Evolutionary conservation across 1,140 invertebrate genomes (phyloP), one percentile per base, ranked within the genome.

Genomic region (Lerema accius): DNA sequence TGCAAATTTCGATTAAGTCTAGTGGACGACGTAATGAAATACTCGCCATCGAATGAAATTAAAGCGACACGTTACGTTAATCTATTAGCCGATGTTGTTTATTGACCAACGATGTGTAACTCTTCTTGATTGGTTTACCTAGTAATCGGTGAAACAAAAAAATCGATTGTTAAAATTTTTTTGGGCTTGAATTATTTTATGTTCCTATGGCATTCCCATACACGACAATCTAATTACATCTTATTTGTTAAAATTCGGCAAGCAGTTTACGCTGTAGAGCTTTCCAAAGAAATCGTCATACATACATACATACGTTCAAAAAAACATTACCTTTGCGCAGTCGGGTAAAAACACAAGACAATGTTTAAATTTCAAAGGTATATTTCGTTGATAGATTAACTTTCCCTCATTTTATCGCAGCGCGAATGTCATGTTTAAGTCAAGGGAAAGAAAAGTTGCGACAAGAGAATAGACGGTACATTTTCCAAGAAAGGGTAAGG

Each of bases 1-100:
- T 77, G 72, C 71, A 72, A 63, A 73, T 74, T 76, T 73, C 73
- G 75, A 76, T 82, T 78, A 78, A 80, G 63, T 67, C 59, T 69
- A 69, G 68, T 71, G 49, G 73, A 39, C 15, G 53, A 58, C 43
- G 63, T 76, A 77, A 80, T 80, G 62, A 79, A 80, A 80, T 69
- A 68, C 63, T 60, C 55, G 63, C 42, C 39, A 62, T 61, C 63
- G 58, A 78, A 74, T 73, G 71, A 75, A 80, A 80, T 80, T 72
- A 66, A 74, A 67, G 65, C 51, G 16, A 59, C 55, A 17, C n/a
- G 63, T 55, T 55, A 50, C 58, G 49, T 69, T 67, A 69, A 66
- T 68, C 53, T 55, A 71, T 67, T 68, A 65, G 40, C 15, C 37
- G 61, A 11, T 11, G 35, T 37, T 32, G 28, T 32, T 32, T 32